Evolutionary conservation across 2,888 invertebrate species (phyloP).

Genomic region (Dorcus hopei): DNA sequence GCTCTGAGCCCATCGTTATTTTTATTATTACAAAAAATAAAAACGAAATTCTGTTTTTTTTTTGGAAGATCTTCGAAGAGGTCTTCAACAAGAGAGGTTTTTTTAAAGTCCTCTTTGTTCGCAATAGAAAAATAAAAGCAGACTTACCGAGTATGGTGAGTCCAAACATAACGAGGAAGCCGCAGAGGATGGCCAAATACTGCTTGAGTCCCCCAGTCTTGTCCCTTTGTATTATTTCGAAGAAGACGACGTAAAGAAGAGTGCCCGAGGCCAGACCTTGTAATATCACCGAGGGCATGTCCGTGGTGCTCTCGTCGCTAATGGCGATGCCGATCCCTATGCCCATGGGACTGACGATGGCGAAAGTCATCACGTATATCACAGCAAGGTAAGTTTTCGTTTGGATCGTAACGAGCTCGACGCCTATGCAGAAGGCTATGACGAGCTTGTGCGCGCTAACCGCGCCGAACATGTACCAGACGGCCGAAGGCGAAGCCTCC

Average conservation of each 20-base stretch:
- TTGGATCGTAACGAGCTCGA: constrained; percentile 72
- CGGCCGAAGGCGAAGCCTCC: constrained; percentile 59
- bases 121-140: not conserved
- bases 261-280: constrained; percentile 92
- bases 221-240: constrained; percentile 77
- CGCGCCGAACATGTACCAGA: constrained; percentile 81
- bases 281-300: constrained; percentile 62
- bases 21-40: no score
- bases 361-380: constrained; percentile 71
- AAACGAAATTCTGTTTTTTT: no score
- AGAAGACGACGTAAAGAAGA: constrained; percentile 93
- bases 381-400: constrained; percentile 62
- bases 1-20: no score
- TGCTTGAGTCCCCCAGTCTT: constrained; percentile 61
- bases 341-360: constrained; percentile 76
- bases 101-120: no score
- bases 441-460: constrained; percentile 83
- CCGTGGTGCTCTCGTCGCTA: constrained; percentile 56
- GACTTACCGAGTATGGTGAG: constrained; percentile 31
- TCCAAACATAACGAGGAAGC: constrained; percentile 70
- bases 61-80: no score
- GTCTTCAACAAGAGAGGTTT: no score
- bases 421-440: constrained; percentile 83
- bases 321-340: constrained; percentile 67
- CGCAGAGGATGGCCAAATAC: constrained; percentile 63